Evolutionary conservation across 1,140 invertebrate genomes (phyloP), one percentile per base, ranked within the genome.

Genomic region (Heliconius congener): DNA sequence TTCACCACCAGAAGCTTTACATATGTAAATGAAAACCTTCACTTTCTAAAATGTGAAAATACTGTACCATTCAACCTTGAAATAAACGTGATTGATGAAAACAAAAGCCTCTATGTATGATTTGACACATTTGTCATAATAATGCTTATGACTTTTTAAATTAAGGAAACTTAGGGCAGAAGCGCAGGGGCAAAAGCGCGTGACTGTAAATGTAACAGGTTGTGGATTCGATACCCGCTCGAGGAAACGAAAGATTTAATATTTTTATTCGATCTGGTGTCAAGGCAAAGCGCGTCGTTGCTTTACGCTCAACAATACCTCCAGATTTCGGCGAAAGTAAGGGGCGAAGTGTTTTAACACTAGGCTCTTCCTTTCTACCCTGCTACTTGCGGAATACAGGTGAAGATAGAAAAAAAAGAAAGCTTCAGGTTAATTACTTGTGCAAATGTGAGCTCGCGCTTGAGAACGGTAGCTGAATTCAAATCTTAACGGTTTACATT

Each of bases 41-140:
- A 88, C 91, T 93, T 93, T 93, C 92, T 91, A 93, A 93, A 91
- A 90, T 91, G 86, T 90, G 87, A 90, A 89, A 91, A 90, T 84
- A 79, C 77, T 30, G 34, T 71, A 16, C 82, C 80, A 82, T 79
- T 77, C 76, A 87, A 84, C 85, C 82, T 82, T 86, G 86, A 83
- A 91, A 88, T 76, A 75, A 79, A 66, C 57, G 42, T 55, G 79
- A 37, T 76, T 23, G 30, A 72, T 42, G 50, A 39, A 57, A 73
- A 80, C 81, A 80, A 80, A 75, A 78, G 42, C 57, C 27, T 72
- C 71, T 66, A 66, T 30, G 30, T 30, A 66, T 37, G 34, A 66
- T 27, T 30, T 66, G 60, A 27, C 60, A 66, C 27, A 66, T 27
- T 30, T 57, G 55, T 57, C 55, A 57, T 11, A 57, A 1, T 23